These are phyloP conservation scores for Prunella strophiata DNA, from an alignment of 2,797 vertebrate genomes.

Conservation along the genomic window DNA sequence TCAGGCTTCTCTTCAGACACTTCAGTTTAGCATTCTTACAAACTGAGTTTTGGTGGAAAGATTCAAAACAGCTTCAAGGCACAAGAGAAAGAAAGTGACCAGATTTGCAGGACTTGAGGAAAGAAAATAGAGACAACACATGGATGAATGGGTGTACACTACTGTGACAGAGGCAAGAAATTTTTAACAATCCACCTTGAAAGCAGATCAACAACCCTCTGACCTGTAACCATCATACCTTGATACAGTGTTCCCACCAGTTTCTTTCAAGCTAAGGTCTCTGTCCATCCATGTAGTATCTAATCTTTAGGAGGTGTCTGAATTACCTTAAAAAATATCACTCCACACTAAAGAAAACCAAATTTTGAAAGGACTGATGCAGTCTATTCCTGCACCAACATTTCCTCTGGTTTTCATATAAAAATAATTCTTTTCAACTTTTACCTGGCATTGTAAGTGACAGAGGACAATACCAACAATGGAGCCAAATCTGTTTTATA, in stretches of 20 bases:
- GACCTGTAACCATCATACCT: neutral
- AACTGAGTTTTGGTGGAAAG: neutral
- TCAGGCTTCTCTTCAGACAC: neutral
- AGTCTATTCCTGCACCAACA: rapidly evolving
- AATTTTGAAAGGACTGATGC: neutral
- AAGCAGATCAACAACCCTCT: neutral
- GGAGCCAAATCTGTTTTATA: neutral
- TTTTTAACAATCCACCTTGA: neutral
- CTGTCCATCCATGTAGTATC: neutral
- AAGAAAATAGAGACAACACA: neutral
- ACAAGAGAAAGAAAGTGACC: neutral
- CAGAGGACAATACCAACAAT: neutral
- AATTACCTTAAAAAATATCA: neutral
- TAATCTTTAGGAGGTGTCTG: neutral
- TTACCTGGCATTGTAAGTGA: neutral
- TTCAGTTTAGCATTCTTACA: neutral
- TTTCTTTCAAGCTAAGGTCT: neutral
- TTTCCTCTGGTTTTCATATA: neutral
- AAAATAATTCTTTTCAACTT: neutral
- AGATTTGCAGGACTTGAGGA: neutral
- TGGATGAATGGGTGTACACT: neutral
- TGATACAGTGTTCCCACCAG: neutral
- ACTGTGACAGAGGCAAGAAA: neutral
- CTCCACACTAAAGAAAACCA: neutral
- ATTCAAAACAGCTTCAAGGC: neutral